phyloP scores from a whole-genome alignment of 2,888 invertebrate species.

The Mactromeris polynyma region DNA sequence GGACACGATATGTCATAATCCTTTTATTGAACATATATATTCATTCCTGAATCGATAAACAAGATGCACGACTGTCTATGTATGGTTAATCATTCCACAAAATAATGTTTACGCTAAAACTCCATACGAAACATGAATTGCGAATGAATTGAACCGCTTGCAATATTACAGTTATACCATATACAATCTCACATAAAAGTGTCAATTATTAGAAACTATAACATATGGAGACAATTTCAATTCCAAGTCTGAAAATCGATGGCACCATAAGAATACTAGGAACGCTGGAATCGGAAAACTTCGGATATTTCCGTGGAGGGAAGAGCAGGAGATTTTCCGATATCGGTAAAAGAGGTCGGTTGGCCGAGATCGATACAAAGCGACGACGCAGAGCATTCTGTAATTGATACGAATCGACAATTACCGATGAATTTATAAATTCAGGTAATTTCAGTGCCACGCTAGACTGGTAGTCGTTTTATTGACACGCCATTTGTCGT shows the following conservation, averaged over 20 bases:
- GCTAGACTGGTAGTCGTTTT: not conserved
- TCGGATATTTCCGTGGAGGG: conserved; percentile 22
- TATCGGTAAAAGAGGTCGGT: conserved; percentile 11
- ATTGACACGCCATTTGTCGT: not conserved
- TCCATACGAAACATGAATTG: not conserved
- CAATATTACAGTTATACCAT: not conserved
- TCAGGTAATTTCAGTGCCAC: not conserved
- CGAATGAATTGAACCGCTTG: not conserved
- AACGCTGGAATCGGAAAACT: conserved; percentile 1
- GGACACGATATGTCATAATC: not conserved
- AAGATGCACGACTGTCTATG: not conserved
- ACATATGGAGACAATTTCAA: conserved; percentile 34
- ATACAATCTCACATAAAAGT: not conserved
- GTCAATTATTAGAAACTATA: not conserved
- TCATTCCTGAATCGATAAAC: not conserved
- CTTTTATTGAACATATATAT: not conserved
- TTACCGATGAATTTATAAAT: conserved; percentile 10
- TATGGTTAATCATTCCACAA: not conserved
- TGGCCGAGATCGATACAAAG: not conserved
- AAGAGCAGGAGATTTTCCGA: conserved; percentile 7
- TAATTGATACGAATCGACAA: conserved; percentile 12
- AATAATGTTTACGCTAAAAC: not conserved
- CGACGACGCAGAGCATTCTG: not conserved
- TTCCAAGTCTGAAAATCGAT: conserved; percentile 35
- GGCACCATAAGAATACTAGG: conserved; percentile 13